Evolutionary conservation across 1,140 invertebrate genomes (phyloP).

Genomic region (Drosophila trapezifrons): DNA sequence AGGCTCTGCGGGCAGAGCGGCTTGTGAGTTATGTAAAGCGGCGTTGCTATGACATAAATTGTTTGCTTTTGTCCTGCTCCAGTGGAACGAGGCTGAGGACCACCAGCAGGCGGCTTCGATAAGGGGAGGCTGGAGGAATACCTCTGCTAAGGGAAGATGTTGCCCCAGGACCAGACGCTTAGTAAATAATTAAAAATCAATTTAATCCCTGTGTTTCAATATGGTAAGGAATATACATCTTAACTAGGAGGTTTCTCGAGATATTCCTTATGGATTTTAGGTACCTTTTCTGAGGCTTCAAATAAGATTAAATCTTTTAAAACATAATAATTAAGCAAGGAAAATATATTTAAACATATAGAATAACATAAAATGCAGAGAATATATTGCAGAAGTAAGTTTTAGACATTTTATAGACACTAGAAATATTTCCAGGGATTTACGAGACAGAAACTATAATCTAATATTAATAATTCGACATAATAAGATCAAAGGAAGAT

Average conservation of each 20-base stretch:
- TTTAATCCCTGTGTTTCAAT: neutral
- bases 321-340: no score
- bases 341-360: no score
- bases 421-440: no score
- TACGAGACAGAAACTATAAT: no score
- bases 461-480: no score
- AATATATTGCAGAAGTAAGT: no score
- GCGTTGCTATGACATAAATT: conserved; percentile 76
- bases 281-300: neutral
- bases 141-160: neutral
- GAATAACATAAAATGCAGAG: no score
- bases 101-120: conserved; percentile 23
- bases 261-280: neutral
- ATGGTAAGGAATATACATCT: neutral
- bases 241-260: neutral
- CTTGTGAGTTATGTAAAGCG: conserved; percentile 78
- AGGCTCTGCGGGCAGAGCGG: conserved; percentile 30
- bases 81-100: conserved; percentile 25
- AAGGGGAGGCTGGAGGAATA: conserved; percentile 11
- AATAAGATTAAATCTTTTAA: no score
- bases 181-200: conserved; percentile 35
- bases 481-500: neutral
- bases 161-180: conserved; percentile 2
- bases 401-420: no score
- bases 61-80: conserved; percentile 62